Percentiles rank a stretch among this genome's conserved stretches.
Evolutionary conservation across 2,888 invertebrate genomes (phyloP).

Genomic region (Glaucopsyche alexis): DNA sequence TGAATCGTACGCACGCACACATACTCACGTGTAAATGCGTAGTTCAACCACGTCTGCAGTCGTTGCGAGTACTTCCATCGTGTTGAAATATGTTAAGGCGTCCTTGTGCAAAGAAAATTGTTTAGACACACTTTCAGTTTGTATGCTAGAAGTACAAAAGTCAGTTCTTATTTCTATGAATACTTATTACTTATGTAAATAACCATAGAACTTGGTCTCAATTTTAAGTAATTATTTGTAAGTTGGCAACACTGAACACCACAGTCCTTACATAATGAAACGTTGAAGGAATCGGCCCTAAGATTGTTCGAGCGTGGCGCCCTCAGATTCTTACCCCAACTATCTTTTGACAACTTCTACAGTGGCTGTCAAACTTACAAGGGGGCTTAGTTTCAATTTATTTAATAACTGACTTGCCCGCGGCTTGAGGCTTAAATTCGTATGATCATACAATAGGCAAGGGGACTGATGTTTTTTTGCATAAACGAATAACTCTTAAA

Average conservation of each 20-base stretch:
- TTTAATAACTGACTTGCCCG: neutral
- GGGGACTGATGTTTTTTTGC: too few species aligned
- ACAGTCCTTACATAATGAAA: conserved; percentile 17
- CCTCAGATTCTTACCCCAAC: conserved; percentile 26
- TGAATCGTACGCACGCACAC: too few species aligned
- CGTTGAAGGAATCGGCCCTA: conserved; percentile 21
- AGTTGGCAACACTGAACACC: neutral
- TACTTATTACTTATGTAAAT: neutral
- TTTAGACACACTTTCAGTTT: too few species aligned
- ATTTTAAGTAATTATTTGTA: neutral
- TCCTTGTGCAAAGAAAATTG: too few species aligned
- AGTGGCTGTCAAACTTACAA: conserved; percentile 16
- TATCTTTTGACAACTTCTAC: conserved; percentile 23
- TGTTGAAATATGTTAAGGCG: too few species aligned
- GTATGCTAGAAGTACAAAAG: too few species aligned
- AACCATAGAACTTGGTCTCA: neutral
- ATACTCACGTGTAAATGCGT: too few species aligned
- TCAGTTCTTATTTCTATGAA: neutral
- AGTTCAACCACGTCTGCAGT: too few species aligned
- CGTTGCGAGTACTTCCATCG: too few species aligned
- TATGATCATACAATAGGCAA: neutral
- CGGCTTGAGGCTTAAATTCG: neutral
- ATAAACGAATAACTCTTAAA: too few species aligned
- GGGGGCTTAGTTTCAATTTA: neutral
- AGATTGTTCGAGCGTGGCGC: conserved; percentile 30